Evolutionary conservation across 2,797 vertebrate genomes (phyloP), one percentile per base, ranked within the genome.

Genomic region (Mionectes olivaceus): DNA sequence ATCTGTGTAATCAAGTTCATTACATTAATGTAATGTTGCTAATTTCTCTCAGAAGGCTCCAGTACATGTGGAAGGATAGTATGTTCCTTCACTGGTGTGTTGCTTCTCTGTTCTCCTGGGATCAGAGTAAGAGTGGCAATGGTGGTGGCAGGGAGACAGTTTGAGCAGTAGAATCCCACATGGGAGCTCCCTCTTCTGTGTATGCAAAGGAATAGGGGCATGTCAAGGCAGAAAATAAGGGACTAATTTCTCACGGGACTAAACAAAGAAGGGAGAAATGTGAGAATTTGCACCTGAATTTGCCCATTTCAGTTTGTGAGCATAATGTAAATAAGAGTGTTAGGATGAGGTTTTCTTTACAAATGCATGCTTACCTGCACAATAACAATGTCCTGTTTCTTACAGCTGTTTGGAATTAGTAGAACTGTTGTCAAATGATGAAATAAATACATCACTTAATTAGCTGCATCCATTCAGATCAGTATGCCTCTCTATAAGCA

Each of bases 51-150:
- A 46, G 24, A 25, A 78, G 19, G 11, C 27, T 71, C 11, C 33
- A 16, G 18, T 23, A 28, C 11, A 2, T 30, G 33, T 78, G 35
- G 55, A 80, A 90, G 23, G 39, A 37, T 16, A 7, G 4, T 9
- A 3, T 52, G 32, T 23, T 49, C 24, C 18, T 80, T 80, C 22
- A 18, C 35, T 59, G 32, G 10, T 44, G 7, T n/a, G 15, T 27
- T 0, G 0, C 39, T 84, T 75, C 43, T 61, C 35, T 69, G 32
- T 9, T 16, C 35, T 14, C 5, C 41, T 15, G 50, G 55, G 37
- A 28, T 55, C 39, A 61, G 49, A 28, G 35, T 19, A 46, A 76
- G 37, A 43, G 43, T 13, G 24, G n/a, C 15, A 39, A 19, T 18
- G 33, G 30, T 63, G 35, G 13, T 14, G 4, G 7, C n/a, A 53